Percentiles rank a stretch among this genome's conserved stretches.
phyloP scores from a whole-genome alignment of 2,113 vertebrate genomes.

The Trichechus manatus region DNA sequence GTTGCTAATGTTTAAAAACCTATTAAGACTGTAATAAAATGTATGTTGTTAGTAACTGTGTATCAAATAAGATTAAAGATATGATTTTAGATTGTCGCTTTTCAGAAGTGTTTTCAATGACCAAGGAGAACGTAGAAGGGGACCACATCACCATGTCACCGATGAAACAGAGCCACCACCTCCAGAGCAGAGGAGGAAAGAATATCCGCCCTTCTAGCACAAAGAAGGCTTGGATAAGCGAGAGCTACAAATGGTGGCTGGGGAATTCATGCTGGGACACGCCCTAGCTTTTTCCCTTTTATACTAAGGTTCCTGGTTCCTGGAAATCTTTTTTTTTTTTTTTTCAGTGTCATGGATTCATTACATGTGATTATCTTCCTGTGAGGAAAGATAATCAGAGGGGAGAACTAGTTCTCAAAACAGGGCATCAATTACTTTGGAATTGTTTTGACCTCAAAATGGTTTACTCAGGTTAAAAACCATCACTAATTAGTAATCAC shows the following conservation, averaged over 20 bases:
- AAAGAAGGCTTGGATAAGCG: not conserved
- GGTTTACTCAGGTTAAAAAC: not conserved
- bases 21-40: not conserved
- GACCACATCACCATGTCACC: not conserved
- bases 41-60: not conserved
- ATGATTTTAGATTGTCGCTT: not conserved
- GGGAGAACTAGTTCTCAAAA: slow-evolving; percentile 9
- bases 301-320: not conserved
- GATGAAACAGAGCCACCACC: not conserved
- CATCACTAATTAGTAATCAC: not conserved
- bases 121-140: not conserved
- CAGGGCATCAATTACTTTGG: not conserved
- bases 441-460: not conserved
- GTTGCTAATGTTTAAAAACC: not conserved
- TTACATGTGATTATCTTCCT: not conserved
- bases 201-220: not conserved
- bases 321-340: not conserved
- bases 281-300: not conserved
- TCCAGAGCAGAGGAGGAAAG: not conserved
- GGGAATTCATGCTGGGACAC: not conserved
- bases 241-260: not conserved
- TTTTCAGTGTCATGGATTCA: not conserved
- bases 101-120: slow-evolving; percentile 8
- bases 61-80: not conserved
- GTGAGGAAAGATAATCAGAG: slow-evolving; percentile 9